Percentiles rank a stretch among this genome's conserved stretches.
These are phyloP conservation scores for Sclerodermus sp. DNA, from an alignment of 2,888 invertebrate genomes.

Conservation along the genomic window DNA sequence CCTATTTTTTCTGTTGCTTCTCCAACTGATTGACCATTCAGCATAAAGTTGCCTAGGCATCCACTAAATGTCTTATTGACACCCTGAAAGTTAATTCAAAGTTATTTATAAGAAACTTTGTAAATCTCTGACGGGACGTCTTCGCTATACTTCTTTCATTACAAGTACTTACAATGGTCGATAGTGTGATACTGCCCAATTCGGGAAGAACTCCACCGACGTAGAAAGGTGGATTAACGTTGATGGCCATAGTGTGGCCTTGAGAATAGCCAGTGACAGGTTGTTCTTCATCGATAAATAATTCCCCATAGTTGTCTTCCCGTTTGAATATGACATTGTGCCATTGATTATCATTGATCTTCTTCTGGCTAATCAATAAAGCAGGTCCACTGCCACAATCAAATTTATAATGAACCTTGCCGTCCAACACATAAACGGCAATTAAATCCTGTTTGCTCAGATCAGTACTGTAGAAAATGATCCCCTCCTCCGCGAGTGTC, in stretches of 20 bases:
- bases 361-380: constrained; percentile 61
- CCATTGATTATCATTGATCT: constrained; percentile 78
- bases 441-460: constrained; percentile 69
- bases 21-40: constrained; percentile 70
- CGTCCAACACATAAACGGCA: constrained; percentile 74
- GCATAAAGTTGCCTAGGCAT: constrained; percentile 76
- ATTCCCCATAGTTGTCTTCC: constrained; percentile 65
- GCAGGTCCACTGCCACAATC: constrained; percentile 71
- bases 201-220: constrained; percentile 76
- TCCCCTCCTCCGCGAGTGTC: constrained; percentile 74
- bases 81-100: constrained; percentile 56
- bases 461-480: constrained; percentile 80
- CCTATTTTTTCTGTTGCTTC: constrained; percentile 64
- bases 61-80: constrained; percentile 77
- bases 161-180: constrained; percentile 36
- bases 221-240: constrained; percentile 72
- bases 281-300: constrained; percentile 68
- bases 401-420: constrained; percentile 71
- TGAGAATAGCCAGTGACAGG: constrained; percentile 61
- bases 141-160: constrained; percentile 2
- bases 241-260: constrained; percentile 60
- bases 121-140: not conserved
- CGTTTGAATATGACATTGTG: constrained; percentile 74
- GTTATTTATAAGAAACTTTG: constrained; percentile 2
- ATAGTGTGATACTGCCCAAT: constrained; percentile 53